A percentile compares a stretch with the other conserved stretches of the same genome.
Conservation (phyloP, 2,797 vertebrate species). For the Eurystomus glaucurus region DNA sequence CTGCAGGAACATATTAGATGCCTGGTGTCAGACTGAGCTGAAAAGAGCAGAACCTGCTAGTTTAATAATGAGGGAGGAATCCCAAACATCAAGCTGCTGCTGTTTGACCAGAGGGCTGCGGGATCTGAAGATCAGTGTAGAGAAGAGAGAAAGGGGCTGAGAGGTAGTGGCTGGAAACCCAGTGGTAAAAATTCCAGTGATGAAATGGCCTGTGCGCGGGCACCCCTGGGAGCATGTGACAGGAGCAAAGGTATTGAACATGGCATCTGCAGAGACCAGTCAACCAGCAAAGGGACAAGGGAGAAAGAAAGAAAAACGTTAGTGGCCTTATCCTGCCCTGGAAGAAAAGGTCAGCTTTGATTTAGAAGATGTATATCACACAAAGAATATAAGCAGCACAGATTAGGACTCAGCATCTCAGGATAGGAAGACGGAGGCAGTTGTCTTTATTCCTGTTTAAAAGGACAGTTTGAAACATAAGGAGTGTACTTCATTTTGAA, state of each 20-base stretch:
- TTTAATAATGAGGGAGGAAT: background rate
- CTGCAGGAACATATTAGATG: background rate
- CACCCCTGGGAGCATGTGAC: background rate
- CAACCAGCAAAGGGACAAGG: background rate
- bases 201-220: background rate
- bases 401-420: background rate
- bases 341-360: background rate
- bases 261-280: background rate
- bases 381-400: background rate
- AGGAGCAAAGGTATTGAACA: background rate
- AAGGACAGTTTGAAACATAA: background rate
- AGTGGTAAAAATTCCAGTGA: background rate
- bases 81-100: background rate
- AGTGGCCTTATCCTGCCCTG: background rate
- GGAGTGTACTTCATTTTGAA: background rate
- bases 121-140: background rate
- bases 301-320: background rate
- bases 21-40: background rate
- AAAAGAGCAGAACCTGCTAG: background rate
- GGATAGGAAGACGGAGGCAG: background rate
- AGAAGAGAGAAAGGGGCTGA: background rate
- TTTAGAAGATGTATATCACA: background rate
- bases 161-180: background rate
- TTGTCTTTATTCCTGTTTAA: background rate
- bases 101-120: background rate